Conservation (phyloP, 2,113 vertebrate genomes). For the Oryzias javanicus region DNA sequence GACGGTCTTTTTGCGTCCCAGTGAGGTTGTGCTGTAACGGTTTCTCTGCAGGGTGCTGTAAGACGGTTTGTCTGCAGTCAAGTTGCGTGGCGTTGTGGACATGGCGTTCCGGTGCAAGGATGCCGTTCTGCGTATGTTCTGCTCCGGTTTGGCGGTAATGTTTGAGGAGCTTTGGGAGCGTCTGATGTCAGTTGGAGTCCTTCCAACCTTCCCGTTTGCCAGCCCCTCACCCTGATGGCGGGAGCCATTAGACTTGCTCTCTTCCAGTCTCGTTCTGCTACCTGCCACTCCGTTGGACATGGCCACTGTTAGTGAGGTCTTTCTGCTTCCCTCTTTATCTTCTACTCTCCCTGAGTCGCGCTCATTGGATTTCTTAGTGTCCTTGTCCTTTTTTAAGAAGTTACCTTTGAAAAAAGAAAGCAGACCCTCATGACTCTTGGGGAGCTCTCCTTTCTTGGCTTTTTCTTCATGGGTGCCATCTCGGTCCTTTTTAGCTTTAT, state of each 20-base stretch:
- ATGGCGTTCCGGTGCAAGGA: constrained; percentile 76
- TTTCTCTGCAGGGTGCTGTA: constrained; percentile 72
- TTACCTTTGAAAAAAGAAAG: constrained; percentile 76
- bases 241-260: constrained; percentile 47
- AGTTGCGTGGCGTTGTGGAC: constrained; percentile 40
- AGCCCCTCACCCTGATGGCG: constrained; percentile 45
- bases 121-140: constrained; percentile 63
- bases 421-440: constrained; percentile 70
- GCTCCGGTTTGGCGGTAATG: constrained; percentile 76
- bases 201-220: constrained; percentile 59
- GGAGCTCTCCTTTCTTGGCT: constrained; percentile 44
- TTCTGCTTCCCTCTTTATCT: constrained; percentile 36
- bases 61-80: constrained; percentile 54
- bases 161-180: constrained; percentile 84
- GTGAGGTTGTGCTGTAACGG: constrained; percentile 76
- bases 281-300: constrained; percentile 68
- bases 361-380: constrained; percentile 58
- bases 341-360: constrained; percentile 33
- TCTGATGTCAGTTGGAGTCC: constrained; percentile 65
- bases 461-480: constrained; percentile 39
- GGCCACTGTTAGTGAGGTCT: constrained; percentile 44
- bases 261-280: constrained; percentile 20
- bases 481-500: constrained; percentile 29
- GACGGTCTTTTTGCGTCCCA: constrained; percentile 77
- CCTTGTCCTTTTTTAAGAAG: constrained; percentile 79